Percentiles rank a stretch among this genome's conserved stretches.
phyloP scores from a whole-genome alignment of 1,140 invertebrate species.

The Drosophila sturtevanti region DNA sequence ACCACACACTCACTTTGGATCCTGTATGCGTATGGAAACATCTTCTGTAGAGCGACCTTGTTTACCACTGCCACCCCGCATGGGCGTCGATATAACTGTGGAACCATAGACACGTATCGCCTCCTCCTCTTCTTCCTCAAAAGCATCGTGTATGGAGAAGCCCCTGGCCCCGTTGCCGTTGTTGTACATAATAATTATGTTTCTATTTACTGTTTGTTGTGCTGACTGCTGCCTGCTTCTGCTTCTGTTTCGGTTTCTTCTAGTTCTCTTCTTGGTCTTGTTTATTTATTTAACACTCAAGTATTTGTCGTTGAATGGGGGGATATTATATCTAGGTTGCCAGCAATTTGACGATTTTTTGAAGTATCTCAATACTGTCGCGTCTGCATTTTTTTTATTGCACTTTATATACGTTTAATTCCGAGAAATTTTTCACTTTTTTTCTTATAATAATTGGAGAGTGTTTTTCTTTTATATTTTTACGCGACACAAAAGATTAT shows the following conservation, averaged over 20 bases:
- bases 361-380: conserved; percentile 29
- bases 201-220: conserved; percentile 5
- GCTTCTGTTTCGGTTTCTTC: conserved; percentile 17
- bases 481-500: conserved; percentile 19
- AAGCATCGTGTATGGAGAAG: conserved; percentile 92
- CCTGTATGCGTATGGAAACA: conserved; percentile 82
- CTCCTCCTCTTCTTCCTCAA: conserved; percentile 91
- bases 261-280: conserved; percentile 39
- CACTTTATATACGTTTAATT: conserved; percentile 3
- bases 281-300: conserved; percentile 49
- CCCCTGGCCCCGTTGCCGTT: conserved; percentile 72
- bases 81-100: conserved; percentile 85
- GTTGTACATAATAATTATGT: conserved; percentile 70
- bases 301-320: background rate
- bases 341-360: conserved; percentile 49
- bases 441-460: background rate
- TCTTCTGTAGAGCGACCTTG: conserved; percentile 81
- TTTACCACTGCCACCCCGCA: conserved; percentile 82
- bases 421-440: conserved; percentile 14
- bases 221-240: conserved; percentile 30
- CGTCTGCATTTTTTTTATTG: conserved; percentile 50
- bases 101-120: conserved; percentile 90
- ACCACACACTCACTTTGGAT: conserved; percentile 81
- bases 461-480: conserved; percentile 21
- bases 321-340: conserved; percentile 46